These are phyloP conservation scores for Nebria brevicollis DNA, from an alignment of 2,888 invertebrate species.

Conservation along the genomic window DNA sequence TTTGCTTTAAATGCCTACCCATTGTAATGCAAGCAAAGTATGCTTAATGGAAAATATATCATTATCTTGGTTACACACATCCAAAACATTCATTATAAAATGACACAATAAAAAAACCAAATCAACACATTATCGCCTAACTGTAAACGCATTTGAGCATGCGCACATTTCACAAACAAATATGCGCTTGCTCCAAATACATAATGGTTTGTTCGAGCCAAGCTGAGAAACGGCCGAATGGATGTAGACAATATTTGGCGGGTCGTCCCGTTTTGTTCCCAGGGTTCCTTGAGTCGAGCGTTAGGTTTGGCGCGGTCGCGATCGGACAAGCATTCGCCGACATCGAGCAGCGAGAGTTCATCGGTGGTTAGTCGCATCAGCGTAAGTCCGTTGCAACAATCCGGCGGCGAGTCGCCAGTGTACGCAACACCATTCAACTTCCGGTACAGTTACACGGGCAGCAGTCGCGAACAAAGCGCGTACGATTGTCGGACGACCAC, in stretches of 20 bases:
- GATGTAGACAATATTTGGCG: not conserved
- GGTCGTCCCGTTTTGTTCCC: slow-evolving; percentile 52
- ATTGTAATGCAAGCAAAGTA: too few relatives aligned
- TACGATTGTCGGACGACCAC: slow-evolving; percentile 60
- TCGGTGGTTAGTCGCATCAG: slow-evolving; percentile 67
- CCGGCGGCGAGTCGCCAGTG: slow-evolving; percentile 60
- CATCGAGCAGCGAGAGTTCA: slow-evolving; percentile 74
- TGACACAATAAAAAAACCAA: too few relatives aligned
- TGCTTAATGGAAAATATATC: too few relatives aligned
- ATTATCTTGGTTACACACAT: too few relatives aligned
- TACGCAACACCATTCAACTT: slow-evolving; percentile 58
- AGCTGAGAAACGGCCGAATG: not conserved
- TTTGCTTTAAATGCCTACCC: too few relatives aligned
- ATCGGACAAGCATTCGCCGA: slow-evolving; percentile 73
- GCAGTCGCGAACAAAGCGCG: slow-evolving; percentile 48
- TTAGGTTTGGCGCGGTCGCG: slow-evolving; percentile 72
- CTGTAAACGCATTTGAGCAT: not conserved
- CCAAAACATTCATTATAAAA: too few relatives aligned
- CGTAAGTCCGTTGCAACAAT: slow-evolving; percentile 61
- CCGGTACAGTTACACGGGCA: slow-evolving; percentile 48
- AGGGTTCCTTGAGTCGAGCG: slow-evolving; percentile 81
- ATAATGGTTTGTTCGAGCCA: slow-evolving; percentile 9
- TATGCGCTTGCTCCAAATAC: not conserved
- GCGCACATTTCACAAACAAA: not conserved
- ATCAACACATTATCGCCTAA: too few relatives aligned